Evolutionary conservation across 2,888 invertebrate genomes (phyloP), one percentile per base, ranked within the genome.

Genomic region (Drosophila anceps): DNA sequence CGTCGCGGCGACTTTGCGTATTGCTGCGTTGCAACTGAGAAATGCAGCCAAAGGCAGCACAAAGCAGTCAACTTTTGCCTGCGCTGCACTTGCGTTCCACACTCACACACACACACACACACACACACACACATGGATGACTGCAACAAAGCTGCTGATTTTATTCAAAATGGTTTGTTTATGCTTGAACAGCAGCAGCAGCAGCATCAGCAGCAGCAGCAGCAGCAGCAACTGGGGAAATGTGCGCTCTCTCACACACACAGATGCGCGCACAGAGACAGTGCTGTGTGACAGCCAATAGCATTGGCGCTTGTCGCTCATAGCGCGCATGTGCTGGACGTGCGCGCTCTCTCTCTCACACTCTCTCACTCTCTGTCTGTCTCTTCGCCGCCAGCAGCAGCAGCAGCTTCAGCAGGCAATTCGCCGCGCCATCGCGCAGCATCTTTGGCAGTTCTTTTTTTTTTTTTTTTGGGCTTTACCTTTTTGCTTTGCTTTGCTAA

Each of bases 91-190:
- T 86, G 70, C 59, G 82, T 72, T 85, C 84, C 84, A 85, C 90
- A 89, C 46, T 54, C 66, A 44, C 24, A 61, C 20, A 33, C 44
- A 48, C 4, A 37, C 1, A 55, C 31, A 53, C 9, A 15, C 44
- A 41, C 20, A 20, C 41, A 48, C 55, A 37, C 15, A 48, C 6
- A 39, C 29, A 41, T 4, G 31, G 55, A 4, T 6, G 37, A 27
- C 51, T 68, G 73, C 61, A 73, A 59, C 37, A 39, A 59, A 48
- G 60, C 60, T 69, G 82, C 79, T 84, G 84, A 86, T 86, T 88
- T 88, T 90, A 88, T 88, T 90, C 90, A 88, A 88, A 88, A 88
- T 88, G 88, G 88, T 88, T 88, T 90, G 88, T 89, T 88, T 88
- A 84, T 82, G 84, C 84, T 73, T 73, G 48, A 73, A 74, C 73